These are phyloP conservation scores for Cavia porcellus DNA, from an alignment of 2,113 vertebrate genomes.

Conservation along the genomic window DNA sequence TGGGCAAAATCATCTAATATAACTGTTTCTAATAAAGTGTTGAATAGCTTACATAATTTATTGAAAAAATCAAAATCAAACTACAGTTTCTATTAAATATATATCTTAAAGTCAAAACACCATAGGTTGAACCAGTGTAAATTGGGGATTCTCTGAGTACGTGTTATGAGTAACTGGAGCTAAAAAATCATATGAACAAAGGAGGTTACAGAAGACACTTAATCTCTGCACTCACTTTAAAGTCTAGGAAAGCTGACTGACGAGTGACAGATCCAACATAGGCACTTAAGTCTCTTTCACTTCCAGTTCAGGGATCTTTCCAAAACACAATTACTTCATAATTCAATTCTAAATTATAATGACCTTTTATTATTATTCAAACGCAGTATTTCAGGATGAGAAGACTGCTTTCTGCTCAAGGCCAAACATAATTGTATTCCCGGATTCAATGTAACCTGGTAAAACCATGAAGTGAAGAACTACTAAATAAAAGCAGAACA, in stretches of 20 bases:
- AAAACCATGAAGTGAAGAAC: conserved; percentile 2
- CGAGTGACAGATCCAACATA: background rate
- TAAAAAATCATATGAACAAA: background rate
- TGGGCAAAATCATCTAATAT: background rate
- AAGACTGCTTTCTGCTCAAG: conserved; percentile 29
- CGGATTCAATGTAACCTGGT: background rate
- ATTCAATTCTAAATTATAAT: background rate
- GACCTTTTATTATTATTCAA: conserved; percentile 51
- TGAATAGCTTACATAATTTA: background rate
- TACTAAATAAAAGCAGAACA: conserved; percentile 27
- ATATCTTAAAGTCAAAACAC: background rate
- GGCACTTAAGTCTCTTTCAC: background rate
- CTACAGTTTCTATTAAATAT: background rate
- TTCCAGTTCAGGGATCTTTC: background rate
- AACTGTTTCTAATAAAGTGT: background rate
- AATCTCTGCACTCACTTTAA: background rate
- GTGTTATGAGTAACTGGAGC: background rate
- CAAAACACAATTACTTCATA: conserved; percentile 30
- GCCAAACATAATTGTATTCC: conserved; percentile 45
- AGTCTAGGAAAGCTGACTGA: conserved; percentile 11
- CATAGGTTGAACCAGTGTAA: background rate
- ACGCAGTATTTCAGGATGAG: background rate
- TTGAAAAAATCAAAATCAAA: background rate
- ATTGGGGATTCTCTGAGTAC: background rate
- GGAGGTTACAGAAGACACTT: background rate